Percentiles rank a stretch among this genome's conserved stretches.
These are phyloP conservation scores for Odontamblyopus lacepedii DNA, from an alignment of 2,797 vertebrate genomes.

Conservation along the genomic window DNA sequence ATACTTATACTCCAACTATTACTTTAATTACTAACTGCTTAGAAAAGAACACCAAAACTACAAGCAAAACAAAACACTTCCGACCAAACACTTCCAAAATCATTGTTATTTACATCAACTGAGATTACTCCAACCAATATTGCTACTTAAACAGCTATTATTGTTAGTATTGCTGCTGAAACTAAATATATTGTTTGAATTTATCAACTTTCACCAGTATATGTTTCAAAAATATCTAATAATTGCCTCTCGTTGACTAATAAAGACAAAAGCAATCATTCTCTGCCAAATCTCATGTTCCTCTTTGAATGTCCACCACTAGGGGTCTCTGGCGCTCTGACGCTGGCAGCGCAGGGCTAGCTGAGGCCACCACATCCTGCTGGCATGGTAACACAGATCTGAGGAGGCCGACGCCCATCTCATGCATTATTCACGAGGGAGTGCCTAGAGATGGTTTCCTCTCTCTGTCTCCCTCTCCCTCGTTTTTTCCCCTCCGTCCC, in stretches of 20 bases:
- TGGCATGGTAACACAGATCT: slow-evolving; percentile 60
- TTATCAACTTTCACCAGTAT: no score
- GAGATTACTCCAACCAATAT: background rate
- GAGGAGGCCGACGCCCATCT: slow-evolving; percentile 45
- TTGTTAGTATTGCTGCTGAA: no score
- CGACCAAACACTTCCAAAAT: no score
- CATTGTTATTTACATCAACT: no score
- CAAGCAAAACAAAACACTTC: no score
- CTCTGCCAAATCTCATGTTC: background rate
- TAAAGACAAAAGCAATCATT: background rate
- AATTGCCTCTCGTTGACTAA: background rate
- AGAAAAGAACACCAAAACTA: no score
- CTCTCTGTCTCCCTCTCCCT: slow-evolving; percentile 43
- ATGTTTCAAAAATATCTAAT: no score
- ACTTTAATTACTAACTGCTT: background rate
- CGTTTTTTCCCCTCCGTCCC: slow-evolving; percentile 53
- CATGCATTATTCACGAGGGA: slow-evolving; percentile 71
- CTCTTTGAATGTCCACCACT: slow-evolving; percentile 49
- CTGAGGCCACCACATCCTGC: slow-evolving; percentile 49
- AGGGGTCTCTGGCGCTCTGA: slow-evolving; percentile 65
- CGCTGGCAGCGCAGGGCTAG: slow-evolving; percentile 9
- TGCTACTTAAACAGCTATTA: background rate
- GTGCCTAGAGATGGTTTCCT: slow-evolving; percentile 65
- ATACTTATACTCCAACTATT: background rate
- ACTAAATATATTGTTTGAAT: no score